Evolutionary conservation across 37 sponge, comb jelly and placozoan species (phyloP).

Genomic region (Cladorhizidae sp.): DNA sequence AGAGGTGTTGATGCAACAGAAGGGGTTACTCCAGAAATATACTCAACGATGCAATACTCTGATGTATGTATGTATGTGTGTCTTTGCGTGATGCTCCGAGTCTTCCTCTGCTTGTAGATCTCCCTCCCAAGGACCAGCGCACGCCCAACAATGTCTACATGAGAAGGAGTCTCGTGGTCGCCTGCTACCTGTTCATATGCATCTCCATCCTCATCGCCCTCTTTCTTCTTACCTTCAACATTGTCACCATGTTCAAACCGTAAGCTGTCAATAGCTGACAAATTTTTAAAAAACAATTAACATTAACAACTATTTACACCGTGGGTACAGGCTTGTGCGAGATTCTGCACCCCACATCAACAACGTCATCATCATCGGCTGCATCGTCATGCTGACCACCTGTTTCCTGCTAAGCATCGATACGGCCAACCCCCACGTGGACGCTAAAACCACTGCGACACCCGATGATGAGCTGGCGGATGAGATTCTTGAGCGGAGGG

Average conservation of each 20-base stretch:
- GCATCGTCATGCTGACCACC: constrained; percentile 50
- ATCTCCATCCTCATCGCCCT: constrained; percentile 42
- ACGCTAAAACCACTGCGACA: not conserved
- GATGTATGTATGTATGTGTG: no score
- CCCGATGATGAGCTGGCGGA: not conserved
- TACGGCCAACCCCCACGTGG: constrained; percentile 9
- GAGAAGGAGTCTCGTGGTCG: constrained; percentile 9
- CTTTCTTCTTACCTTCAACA: constrained; percentile 59
- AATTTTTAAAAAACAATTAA: no score
- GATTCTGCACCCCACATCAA: constrained; percentile 71
- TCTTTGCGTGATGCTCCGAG: no score
- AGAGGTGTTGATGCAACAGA: no score
- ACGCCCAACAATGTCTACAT: constrained; percentile 25
- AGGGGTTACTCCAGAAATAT: no score
- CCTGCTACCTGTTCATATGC: constrained; percentile 20
- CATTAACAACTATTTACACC: not conserved
- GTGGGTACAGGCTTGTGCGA: constrained; percentile 44
- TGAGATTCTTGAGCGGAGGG: not conserved
- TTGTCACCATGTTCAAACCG: constrained; percentile 60
- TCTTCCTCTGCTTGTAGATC: constrained; percentile 17
- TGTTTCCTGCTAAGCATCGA: constrained; percentile 52
- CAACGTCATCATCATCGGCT: constrained; percentile 54
- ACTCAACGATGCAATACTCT: no score
- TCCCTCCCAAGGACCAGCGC: constrained; percentile 36
- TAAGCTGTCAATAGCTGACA: constrained; percentile 37